Base-by-base conservation (phyloP, 37 sponge, comb jelly and placozoan genomes). In the Tethya wilhelma region DNA sequence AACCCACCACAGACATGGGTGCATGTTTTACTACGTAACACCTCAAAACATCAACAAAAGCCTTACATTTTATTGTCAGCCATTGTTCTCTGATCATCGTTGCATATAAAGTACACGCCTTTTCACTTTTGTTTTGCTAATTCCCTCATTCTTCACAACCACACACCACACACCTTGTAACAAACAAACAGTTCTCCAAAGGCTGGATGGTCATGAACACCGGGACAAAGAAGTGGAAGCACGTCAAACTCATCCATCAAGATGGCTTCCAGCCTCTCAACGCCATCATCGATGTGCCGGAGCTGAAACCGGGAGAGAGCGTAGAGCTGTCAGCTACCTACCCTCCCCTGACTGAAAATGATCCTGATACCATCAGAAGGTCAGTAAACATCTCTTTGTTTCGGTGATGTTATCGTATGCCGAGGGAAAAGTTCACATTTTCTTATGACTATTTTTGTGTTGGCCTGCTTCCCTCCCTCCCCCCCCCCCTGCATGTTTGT, bases 161-260 rank as follows among this genome's bases (percentile, higher is more conserved):
- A 7, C 59, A 58, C 59, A 58, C 59, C 12, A 9, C 75, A 31
- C 22, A 22, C 67, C 2, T 7, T 66, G 4, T 7, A 2, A 4
- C 32, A n/a, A n/a, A n/a, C 40, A 20, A 38, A 9, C 42, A 88
- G 87, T 93, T 93, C 72, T 62, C 64, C 33, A 93, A 93, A 64
- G 70, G 79, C 30, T 93, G 94, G 94, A 56, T 89, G 20, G 78
- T 93, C n/a, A 38, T 37, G 26, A 93, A 93, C 80, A 79, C 64
- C 31, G 94, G 94, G 2, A 81, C 83, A 57, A 82, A 89, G 72
- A 81, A 64, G 36, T 93, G 94, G 94, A 89, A 74, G 44, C 64
- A 82, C 38, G 83, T 89, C 32, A 57, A 30, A 11, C 80, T 93
- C 42, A 75, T 88, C 14, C 90, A 93, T 44, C 56, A 78, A 57